Percentiles rank a stretch among this genome's conserved stretches.
Conservation (phyloP, 2,113 vertebrate species). For the Epinephelus cyanopodus region DNA sequence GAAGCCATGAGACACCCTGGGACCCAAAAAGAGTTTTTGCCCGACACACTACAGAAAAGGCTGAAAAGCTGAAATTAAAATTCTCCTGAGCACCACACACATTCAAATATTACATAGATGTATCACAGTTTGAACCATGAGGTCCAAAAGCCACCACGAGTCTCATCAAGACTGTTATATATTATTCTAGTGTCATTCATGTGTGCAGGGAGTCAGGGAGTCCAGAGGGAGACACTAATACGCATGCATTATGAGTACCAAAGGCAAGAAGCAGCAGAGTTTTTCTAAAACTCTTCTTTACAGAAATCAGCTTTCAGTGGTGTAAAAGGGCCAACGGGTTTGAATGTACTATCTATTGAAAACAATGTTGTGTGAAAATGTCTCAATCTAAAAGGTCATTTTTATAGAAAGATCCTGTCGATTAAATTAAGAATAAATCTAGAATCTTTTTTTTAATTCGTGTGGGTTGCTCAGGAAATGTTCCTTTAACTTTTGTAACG, state of each 20-base stretch:
- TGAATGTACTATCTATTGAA: neutral
- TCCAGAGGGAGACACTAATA: neutral
- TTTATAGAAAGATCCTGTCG: neutral
- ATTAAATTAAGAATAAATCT: neutral
- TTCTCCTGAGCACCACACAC: neutral
- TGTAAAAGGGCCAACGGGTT: neutral
- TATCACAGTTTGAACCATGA: neutral
- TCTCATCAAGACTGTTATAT: neutral
- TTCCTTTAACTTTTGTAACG: neutral
- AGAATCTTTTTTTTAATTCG: neutral
- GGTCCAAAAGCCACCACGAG: neutral
- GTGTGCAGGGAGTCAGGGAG: constrained; percentile 2
- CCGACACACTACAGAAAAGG: neutral
- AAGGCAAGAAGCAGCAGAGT: neutral
- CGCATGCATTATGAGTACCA: neutral
- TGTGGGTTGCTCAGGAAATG: neutral
- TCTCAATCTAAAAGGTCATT: neutral
- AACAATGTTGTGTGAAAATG: neutral
- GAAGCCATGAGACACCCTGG: neutral
- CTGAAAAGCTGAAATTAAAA: neutral
- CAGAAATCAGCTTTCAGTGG: neutral
- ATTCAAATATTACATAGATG: neutral
- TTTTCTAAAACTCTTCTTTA: neutral
- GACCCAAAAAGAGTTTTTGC: neutral
- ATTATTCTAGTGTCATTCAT: constrained; percentile 2